Evolutionary conservation across 2,888 invertebrate species (phyloP), one percentile per base, ranked within the genome.

Genomic region (Andricus curvator): DNA sequence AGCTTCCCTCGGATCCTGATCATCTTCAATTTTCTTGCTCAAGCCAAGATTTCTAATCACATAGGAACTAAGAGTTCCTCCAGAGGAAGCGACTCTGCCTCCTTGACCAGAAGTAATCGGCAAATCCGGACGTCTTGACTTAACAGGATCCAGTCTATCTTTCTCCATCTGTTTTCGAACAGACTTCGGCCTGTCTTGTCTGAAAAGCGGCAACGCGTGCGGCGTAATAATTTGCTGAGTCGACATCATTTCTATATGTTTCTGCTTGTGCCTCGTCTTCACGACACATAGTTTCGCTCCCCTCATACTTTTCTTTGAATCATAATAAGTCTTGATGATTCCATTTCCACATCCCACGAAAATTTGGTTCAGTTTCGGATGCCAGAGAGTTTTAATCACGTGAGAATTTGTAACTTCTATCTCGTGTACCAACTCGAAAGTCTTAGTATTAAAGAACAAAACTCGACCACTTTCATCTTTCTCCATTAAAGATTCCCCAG

Each of bases 331-430:
- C 88, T 98, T 97, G 0, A 98, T 96, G 0, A 95, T 94, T 0
- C 99, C 99, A 91, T 98, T 97, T 0, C 98, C 98, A 86, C 97
- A 97, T 0, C 98, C 97, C 0, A 98, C 96, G 84, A 99, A 97
- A 65, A 99, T 96, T 92, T 99, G 99, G 91, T 99, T 99, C n/a
- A 99, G 93, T 91, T 98, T 98, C 0, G 99, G 97, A 93, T 99
- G 99, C 99, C 99, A 99, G 0, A 97, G 92, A 0, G 96, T 95
- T 90, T 98, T 97, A 1, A 99, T 97, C 0, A 98, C 96, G 85
- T 97, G 97, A 0, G 97, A 96, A 88, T 96, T 95, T 0, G 96
- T 95, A 0, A 98, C 97, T 13, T 95, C 95, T 79, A 99, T 95
- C 83, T 96, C 95, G 64, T 96, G 95, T 0, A 97, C 94, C 48